Evolutionary conservation across 1,140 invertebrate genomes (phyloP), one percentile per base, ranked within the genome.

Genomic region (Cydia amplana): DNA sequence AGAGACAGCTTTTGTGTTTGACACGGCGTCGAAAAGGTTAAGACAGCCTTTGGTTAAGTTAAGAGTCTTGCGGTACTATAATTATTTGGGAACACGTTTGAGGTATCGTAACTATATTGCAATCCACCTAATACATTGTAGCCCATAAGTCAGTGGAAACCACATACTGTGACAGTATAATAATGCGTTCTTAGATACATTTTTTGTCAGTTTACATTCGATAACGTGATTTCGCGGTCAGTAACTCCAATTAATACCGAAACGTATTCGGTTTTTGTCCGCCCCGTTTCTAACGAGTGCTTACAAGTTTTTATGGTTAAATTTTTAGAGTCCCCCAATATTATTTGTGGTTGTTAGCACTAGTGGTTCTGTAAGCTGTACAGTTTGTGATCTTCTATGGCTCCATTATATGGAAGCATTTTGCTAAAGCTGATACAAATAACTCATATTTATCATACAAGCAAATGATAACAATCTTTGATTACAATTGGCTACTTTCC

Each of bases 121-220:
- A 43, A 43, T 32, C 32, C 32, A 32, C 32, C 1, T 32, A 25
- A 32, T 60, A 60, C 51, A 20, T 14, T 18, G 55, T 23, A 60
- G 7, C 18, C 7, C 55, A 60, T 51, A 51, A 51, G 7, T 60
- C 20, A 60, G n/a, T 55, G 16, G 6, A 60, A 60, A 60, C 20
- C 20, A 60, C 20, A 70, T 40, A 18, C 65, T 36, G 65, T 40
- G 65, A 36, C 28, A 70, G 65, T 36, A 43, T 70, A 70, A 70
- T 36, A 70, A 70, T 65, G 64, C 65, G 28, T 18, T n/a, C n/a
- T n/a, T 36, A 32, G 64, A 67, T 32, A 32, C 28, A 18, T 32
- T 43, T 70, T 70, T 70, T 70, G 65, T 70, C 32, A 70, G 65
- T 70, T 70, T 70, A 70, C 65, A 70, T 43, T 70, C 65, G 65